Conservation (phyloP, 2,888 invertebrate species). For the Lepidonotus clava region DNA sequence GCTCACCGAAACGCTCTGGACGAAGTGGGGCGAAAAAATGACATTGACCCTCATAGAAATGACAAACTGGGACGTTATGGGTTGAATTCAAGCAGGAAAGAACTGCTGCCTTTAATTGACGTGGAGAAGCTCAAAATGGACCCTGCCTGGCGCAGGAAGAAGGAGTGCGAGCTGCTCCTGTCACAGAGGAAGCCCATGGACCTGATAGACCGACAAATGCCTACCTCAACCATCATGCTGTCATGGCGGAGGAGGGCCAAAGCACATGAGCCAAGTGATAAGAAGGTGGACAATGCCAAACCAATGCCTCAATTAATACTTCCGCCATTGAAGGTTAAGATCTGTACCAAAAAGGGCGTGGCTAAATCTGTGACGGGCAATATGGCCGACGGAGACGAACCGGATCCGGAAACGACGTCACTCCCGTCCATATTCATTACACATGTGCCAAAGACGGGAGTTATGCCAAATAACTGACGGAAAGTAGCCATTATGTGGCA, state of each 20-base stretch:
- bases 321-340: constrained; percentile 14
- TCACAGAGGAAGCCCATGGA: constrained; percentile 39
- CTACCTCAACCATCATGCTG: background rate
- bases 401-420: constrained; percentile 38
- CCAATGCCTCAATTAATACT: background rate
- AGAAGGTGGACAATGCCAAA: background rate
- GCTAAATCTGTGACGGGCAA: constrained; percentile 18
- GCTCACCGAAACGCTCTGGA: constrained; percentile 14
- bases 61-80: background rate
- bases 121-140: constrained; percentile 19
- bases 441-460: constrained; percentile 7
- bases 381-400: background rate
- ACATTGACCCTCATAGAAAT: background rate
- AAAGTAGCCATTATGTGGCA: too few species aligned
- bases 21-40: constrained; percentile 21
- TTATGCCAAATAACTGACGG: background rate
- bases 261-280: background rate
- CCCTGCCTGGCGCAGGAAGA: constrained; percentile 15
- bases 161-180: constrained; percentile 22
- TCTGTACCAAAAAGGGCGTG: background rate
- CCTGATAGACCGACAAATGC: constrained; percentile 4
- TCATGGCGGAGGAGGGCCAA: constrained; percentile 1
- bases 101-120: background rate
- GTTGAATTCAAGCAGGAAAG: background rate
- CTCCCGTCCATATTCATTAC: constrained; percentile 41